These are phyloP conservation scores for Triplophysa tibetana DNA, from an alignment of 2,113 vertebrate species.

Conservation along the genomic window DNA sequence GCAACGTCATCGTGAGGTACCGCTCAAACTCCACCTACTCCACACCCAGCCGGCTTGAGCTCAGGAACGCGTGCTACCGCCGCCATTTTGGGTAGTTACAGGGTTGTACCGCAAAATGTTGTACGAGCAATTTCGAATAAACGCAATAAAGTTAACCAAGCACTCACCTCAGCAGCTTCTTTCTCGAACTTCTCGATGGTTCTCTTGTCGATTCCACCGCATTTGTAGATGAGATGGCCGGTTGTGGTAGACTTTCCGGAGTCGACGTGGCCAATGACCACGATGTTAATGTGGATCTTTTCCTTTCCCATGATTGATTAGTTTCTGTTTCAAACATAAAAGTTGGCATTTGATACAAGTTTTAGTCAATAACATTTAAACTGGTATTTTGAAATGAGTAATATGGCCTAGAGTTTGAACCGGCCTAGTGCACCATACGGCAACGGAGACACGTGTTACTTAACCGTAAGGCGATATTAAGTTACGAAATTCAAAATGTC, in stretches of 20 bases:
- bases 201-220: constrained; percentile 83
- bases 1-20: constrained; percentile 51
- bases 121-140: background rate
- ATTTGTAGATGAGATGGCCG: constrained; percentile 83
- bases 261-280: constrained; percentile 85
- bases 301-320: constrained; percentile 77
- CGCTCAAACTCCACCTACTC: constrained; percentile 61
- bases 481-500: constrained; percentile 63
- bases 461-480: constrained; percentile 67
- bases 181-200: constrained; percentile 86
- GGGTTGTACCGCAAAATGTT: background rate
- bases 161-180: constrained; percentile 78
- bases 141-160: background rate
- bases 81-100: constrained; percentile 73
- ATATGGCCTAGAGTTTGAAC: constrained; percentile 12
- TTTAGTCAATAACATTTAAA: background rate
- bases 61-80: constrained; percentile 60
- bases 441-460: constrained; percentile 74
- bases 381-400: background rate
- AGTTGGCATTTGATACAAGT: too few relatives aligned
- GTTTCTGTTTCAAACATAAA: constrained; percentile 58
- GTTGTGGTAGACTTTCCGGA: constrained; percentile 83
- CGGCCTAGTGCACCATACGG: constrained; percentile 65
- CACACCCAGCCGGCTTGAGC: constrained; percentile 63
- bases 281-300: constrained; percentile 82